A percentile compares a stretch with the other conserved stretches of the same genome.
Conservation (phyloP, 1,140 invertebrate genomes). For the Ridgeia piscesae region DNA sequence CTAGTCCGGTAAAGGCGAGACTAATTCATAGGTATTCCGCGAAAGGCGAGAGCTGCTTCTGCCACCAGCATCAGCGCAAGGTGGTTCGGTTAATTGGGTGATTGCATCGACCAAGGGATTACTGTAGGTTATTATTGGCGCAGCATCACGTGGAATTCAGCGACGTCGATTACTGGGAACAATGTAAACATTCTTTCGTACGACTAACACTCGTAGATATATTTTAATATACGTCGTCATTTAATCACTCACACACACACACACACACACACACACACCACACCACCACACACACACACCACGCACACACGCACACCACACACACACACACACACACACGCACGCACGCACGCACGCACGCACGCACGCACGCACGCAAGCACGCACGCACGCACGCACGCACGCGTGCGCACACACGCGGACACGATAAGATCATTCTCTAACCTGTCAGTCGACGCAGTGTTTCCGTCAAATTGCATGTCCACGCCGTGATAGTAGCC, state of each 20-base stretch:
- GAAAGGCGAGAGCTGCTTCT: background rate
- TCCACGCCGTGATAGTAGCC: too few species aligned
- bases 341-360: too few species aligned
- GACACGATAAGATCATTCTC: too few species aligned
- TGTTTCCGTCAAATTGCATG: too few species aligned
- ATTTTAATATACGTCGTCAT: background rate
- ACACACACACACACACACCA: too few species aligned
- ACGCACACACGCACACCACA: too few species aligned
- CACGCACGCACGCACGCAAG: background rate
- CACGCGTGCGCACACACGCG: too few species aligned
- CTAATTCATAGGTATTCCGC: background rate
- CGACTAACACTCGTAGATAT: background rate
- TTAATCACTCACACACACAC: background rate
- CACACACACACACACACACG: too few species aligned
- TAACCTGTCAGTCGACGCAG: too few species aligned
- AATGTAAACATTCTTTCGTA: background rate
- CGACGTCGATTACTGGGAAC: background rate
- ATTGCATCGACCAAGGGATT: background rate
- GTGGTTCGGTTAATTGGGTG: background rate
- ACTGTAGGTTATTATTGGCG: background rate
- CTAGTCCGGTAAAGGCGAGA: background rate
- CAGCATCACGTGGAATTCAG: background rate
- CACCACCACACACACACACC: too few species aligned
- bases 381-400: too few species aligned
- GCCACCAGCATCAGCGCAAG: background rate